A percentile compares a stretch with the other conserved stretches of the same genome.
Evolutionary conservation across 1,140 invertebrate genomes (phyloP).

Genomic region (Zaprionus kolodkinae): DNA sequence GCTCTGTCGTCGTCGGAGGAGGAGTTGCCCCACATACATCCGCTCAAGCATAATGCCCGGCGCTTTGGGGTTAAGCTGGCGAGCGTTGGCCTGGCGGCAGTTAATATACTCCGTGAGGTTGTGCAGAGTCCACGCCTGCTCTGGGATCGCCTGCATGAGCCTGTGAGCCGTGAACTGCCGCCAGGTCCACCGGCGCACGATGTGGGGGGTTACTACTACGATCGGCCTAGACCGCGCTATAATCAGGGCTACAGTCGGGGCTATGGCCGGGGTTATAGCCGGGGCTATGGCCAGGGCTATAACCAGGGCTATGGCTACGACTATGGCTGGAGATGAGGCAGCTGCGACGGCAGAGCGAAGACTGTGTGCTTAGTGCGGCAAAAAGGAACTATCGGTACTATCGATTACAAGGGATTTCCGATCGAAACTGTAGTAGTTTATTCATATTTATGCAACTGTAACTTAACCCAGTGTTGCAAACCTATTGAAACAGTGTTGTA

Average conservation of each 20-base stretch:
- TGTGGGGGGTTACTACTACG: constrained; percentile 58
- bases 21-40: constrained; percentile 10
- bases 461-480: too few relatives aligned
- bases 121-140: constrained; percentile 69
- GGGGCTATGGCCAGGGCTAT: constrained; percentile 21
- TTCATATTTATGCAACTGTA: too few relatives aligned
- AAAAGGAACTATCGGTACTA: too few relatives aligned
- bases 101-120: constrained; percentile 78
- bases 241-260: constrained; percentile 19
- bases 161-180: constrained; percentile 68
- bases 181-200: constrained; percentile 15
- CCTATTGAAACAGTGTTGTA: too few relatives aligned
- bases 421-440: too few relatives aligned
- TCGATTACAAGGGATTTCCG: too few relatives aligned
- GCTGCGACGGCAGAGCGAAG: constrained; percentile 23
- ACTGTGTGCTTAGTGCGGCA: constrained; percentile 15
- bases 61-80: constrained; percentile 78
- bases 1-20: constrained; percentile 39
- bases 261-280: constrained; percentile 23
- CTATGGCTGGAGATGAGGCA: constrained; percentile 54
- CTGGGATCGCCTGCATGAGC: constrained; percentile 70
- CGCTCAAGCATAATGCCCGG: constrained; percentile 59
- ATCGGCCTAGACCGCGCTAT: constrained; percentile 41
- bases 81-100: constrained; percentile 77
- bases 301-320: constrained; percentile 32